Base-by-base conservation (phyloP, 2,797 vertebrate genomes). In the Margarornis squamiger region DNA sequence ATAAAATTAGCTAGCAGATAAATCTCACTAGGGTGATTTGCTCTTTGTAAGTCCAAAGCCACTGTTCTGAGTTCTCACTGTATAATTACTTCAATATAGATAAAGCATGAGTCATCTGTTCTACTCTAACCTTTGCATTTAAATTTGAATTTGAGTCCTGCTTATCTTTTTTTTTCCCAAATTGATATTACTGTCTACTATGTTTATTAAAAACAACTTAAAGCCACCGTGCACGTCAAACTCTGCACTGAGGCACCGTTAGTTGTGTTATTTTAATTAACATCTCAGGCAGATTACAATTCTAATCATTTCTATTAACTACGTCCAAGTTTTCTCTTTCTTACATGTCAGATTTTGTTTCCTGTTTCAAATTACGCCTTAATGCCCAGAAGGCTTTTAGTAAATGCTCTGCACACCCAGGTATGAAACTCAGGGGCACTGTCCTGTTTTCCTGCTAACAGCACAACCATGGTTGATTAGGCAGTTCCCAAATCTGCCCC, bases 161-260 rank as follows among this genome's bases (percentile, higher is more conserved):
- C 93, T 92, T 96, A 96, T 97, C 93, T 95, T 93, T 93, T 38
- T 38, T 52, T 85, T 75, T 82, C 48, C 80, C 86, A 95, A 96
- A 97, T 94, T 96, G 87, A 93, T 93, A 95, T 96, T 94, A 94
- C 91, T 71, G 43, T 86, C 88, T 89, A 80, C 83, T 92, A 73
- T 93, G 94, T 96, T 96, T 97, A 97, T 97, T 96, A 96, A 96
- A 97, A 96, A 96, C 95, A 92, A 91, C 93, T 95, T 87, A 90
- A 95, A 96, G 81, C 79, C 88, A 91, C 67, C 72, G 65, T 92
- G 86, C 71, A 90, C 87, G 90, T 90, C 96, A 95, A 79, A 58
- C 72, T 71, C 88, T 76, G 75, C 72, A 90, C 38, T 3, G 57
- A 92, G 87, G 79, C 54, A 92, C 65, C 85, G 85, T 92, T 95